Conservation (phyloP, 1,140 invertebrate genomes). For the Pseudomyrmex gracilis region DNA sequence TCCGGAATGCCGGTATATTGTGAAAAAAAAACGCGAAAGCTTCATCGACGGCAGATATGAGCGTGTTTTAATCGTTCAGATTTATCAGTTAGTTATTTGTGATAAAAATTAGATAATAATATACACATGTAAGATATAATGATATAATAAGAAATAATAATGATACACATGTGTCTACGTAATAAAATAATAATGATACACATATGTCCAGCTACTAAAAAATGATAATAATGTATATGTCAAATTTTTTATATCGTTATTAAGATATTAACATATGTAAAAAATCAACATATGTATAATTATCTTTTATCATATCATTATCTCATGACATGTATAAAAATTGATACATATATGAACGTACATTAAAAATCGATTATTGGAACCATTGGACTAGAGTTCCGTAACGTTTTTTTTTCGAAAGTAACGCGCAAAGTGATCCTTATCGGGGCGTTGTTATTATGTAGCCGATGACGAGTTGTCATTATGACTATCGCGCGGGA, state of each 20-base stretch:
- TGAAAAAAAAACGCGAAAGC: neutral
- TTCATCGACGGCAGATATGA: slow-evolving; percentile 2
- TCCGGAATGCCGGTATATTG: neutral
- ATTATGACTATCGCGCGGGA: slow-evolving; percentile 14
- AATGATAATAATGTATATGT: too few relatives aligned
- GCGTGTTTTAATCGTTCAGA: neutral
- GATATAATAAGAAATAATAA: neutral
- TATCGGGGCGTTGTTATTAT: neutral
- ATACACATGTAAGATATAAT: neutral
- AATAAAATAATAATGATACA: too few relatives aligned
- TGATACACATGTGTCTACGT: neutral
- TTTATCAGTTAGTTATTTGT: neutral
- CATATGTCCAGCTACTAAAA: too few relatives aligned
- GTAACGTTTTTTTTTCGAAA: too few relatives aligned
- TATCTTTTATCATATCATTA: too few relatives aligned
- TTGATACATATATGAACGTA: neutral
- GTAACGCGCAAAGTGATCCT: neutral
- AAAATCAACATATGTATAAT: too few relatives aligned
- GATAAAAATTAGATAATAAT: neutral
- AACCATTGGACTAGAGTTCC: too few relatives aligned
- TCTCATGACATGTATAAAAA: too few relatives aligned
- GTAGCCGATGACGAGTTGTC: slow-evolving; percentile 12
- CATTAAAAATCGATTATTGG: neutral
- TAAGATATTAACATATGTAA: neutral
- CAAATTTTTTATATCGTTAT: neutral